Evolutionary conservation across 2,888 invertebrate genomes (phyloP).

Genomic region (Entomobrya proxima): DNA sequence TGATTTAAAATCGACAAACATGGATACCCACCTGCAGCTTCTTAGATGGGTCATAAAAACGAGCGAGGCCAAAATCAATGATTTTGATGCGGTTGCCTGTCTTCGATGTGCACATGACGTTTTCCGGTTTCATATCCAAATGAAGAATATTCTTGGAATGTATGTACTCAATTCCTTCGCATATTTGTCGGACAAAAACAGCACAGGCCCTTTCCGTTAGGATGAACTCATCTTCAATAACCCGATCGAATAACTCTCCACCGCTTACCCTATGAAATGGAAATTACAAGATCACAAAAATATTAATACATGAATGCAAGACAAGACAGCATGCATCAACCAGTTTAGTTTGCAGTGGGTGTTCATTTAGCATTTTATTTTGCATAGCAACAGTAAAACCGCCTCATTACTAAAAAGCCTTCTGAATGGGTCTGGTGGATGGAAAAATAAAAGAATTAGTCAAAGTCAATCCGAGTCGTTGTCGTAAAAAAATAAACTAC

Average conservation of each 20-base stretch:
- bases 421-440: neutral
- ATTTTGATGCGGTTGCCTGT: constrained; percentile 99
- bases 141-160: constrained; percentile 97
- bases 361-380: neutral
- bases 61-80: constrained; percentile 97
- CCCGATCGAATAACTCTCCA: constrained; percentile 98
- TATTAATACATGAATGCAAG: neutral
- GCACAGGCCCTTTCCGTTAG: constrained; percentile 97
- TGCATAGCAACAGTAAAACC: neutral
- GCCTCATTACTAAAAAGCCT: neutral
- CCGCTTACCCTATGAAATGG: constrained; percentile 90
- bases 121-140: constrained; percentile 99
- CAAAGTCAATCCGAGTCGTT: neutral
- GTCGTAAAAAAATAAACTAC: constrained; percentile 14
- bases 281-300: neutral
- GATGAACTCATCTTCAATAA: constrained; percentile 98
- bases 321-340: neutral
- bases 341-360: neutral
- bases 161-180: constrained; percentile 98
- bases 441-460: neutral
- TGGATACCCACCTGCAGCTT: constrained; percentile 91
- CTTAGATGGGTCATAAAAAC: constrained; percentile 93
- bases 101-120: constrained; percentile 96
- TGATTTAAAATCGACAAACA: too few relatives aligned
- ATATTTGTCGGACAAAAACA: constrained; percentile 97